Evolutionary conservation across 2,888 invertebrate genomes (phyloP), one percentile per base, ranked within the genome.

Genomic region (Aspidapion aeneum): DNA sequence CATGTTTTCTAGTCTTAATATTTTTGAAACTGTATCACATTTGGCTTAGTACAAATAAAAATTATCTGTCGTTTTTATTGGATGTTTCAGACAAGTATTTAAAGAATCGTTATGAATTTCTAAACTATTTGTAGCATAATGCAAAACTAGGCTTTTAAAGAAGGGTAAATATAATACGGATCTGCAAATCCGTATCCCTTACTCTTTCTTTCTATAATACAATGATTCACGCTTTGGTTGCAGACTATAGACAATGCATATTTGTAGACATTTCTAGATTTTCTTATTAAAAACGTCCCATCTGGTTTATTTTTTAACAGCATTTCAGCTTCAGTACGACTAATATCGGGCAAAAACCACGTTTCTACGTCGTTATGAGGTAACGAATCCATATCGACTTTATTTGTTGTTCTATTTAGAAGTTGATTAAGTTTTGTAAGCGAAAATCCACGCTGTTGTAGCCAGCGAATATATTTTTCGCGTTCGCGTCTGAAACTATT

Each of bases 211-310:
- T 89, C 89, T 72, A 98, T 96, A 74, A 95, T 94, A 82, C 97
- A 98, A 80, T 98, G 97, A 73, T 93, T 95, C 18, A 94, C 90
- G 70, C 84, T 86, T 62, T 89, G 89, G 75, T 92, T 91, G 79
- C 94, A 94, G 70, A 90, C 88, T 74, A 98, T 94, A 18, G 96
- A 96, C 63, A 98, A 82, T 16, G 96, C 97, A 76, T 90, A 91
- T 73, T 94, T 92, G 63, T 82, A 80, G 17, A 87, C 88, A 58
- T 89, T 87, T 20, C 68, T 70, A 68, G 93, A 91, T 58, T 90
- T 92, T 67, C 98, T 85, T 70, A 99, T 93, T 65, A 99, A 85
- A 82, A 98, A 99, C 55, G 98, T 97, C 62, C 98, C 98, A 75
- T 94, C 91, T 1, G 89, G 88, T 74, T 88, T 88, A 7, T 87